Conservation (phyloP, 2,888 invertebrate species). For the Philaethria dido region DNA sequence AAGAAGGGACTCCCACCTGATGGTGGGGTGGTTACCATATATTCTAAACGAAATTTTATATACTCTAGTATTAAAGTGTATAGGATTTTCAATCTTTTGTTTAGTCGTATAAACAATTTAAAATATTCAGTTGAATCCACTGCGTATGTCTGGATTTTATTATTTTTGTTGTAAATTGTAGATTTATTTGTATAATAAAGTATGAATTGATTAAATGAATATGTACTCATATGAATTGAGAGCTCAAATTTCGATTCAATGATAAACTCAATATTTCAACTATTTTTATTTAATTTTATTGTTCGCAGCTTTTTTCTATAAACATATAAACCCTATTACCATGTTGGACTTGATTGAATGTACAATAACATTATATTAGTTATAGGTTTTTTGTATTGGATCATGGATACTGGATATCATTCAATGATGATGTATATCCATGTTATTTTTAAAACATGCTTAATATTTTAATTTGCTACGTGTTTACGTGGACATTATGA, state of each 20-base stretch:
- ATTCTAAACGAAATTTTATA: slow-evolving; percentile 17
- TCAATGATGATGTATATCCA: no score
- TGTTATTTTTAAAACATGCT: no score
- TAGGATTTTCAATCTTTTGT: not conserved
- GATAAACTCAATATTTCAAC: slow-evolving; percentile 1
- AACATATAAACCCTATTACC: slow-evolving; percentile 7
- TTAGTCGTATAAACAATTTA: not conserved
- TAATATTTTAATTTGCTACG: no score
- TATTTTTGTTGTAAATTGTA: not conserved
- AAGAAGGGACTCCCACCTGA: no score
- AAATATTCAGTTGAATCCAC: not conserved
- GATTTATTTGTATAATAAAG: slow-evolving; percentile 16
- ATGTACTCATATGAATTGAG: slow-evolving; percentile 1
- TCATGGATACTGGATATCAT: no score
- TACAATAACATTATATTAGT: not conserved
- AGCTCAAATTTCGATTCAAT: slow-evolving; percentile 4
- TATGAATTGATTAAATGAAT: slow-evolving; percentile 4
- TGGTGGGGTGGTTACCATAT: no score
- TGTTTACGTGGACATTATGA: no score
- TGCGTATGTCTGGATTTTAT: not conserved
- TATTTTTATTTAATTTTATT: not conserved
- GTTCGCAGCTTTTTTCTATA: not conserved
- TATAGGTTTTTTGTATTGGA: no score
- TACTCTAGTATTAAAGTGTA: not conserved
- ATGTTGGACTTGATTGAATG: not conserved